phyloP scores from a whole-genome alignment of 2,888 invertebrate genomes.

The Meiosimyza platycephala region DNA sequence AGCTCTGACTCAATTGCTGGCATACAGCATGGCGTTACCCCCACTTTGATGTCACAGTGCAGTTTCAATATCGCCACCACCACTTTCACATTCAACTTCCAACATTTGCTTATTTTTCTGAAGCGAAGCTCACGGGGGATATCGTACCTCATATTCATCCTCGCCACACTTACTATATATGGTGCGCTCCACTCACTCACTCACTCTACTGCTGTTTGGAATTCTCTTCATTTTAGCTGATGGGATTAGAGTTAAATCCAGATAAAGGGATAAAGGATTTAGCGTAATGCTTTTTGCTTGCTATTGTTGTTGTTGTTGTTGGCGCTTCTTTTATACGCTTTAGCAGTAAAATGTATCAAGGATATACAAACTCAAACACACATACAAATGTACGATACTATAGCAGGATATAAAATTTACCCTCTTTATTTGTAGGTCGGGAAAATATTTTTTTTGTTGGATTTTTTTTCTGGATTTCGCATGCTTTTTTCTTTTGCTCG shows the following conservation, averaged over 20 bases:
- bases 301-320: conserved; percentile 37
- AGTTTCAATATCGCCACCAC: no score
- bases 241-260: conserved; percentile 68
- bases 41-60: no score
- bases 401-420: conserved; percentile 18
- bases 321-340: conserved; percentile 30
- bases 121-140: no score
- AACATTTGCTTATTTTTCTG: no score
- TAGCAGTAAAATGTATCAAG: not conserved
- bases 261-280: conserved; percentile 68
- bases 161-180: no score
- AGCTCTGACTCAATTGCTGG: no score
- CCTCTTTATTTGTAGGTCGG: conserved; percentile 18
- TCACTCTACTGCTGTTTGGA: conserved; percentile 43
- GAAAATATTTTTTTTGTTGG: conserved; percentile 12
- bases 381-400: not conserved
- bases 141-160: no score
- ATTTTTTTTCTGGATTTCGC: not conserved
- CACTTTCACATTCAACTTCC: no score
- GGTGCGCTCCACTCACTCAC: not conserved
- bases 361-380: conserved; percentile 2
- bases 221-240: conserved; percentile 65
- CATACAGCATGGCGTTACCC: no score
- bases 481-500: not conserved
- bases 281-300: conserved; percentile 53